These are phyloP conservation scores for Willisornis vidua DNA, from an alignment of 2,113 vertebrate species.

Conservation along the genomic window DNA sequence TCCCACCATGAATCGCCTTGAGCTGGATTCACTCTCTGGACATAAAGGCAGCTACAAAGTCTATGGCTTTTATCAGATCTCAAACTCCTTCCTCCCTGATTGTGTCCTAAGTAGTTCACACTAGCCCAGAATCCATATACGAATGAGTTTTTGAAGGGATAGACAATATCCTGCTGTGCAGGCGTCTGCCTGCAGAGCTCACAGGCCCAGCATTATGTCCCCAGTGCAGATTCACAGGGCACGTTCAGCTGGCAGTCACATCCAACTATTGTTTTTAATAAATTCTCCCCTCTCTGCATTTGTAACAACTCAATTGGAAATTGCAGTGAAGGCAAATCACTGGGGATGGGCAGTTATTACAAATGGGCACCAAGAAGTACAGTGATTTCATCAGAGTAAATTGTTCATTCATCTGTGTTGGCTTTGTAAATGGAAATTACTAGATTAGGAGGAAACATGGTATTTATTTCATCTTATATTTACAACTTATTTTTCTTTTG, in stretches of 20 bases:
- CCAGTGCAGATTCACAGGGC: background rate
- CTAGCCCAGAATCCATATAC: background rate
- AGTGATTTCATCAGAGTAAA: background rate
- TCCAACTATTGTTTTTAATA: background rate
- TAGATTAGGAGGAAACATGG: background rate
- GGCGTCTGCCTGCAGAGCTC: background rate
- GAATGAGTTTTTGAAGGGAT: background rate
- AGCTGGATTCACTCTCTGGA: background rate
- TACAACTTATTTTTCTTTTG: background rate
- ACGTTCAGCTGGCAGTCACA: background rate
- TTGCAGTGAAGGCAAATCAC: background rate
- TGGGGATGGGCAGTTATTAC: background rate
- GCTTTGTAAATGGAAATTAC: constrained; percentile 1
- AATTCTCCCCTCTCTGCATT: background rate
- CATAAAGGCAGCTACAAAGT: background rate
- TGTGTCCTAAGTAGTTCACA: background rate
- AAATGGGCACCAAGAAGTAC: background rate
- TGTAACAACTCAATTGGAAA: background rate
- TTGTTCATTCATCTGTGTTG: constrained; percentile 24
- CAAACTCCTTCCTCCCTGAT: background rate
- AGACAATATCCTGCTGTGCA: background rate
- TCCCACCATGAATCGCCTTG: background rate
- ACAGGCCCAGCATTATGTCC: rapidly evolving
- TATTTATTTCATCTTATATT: background rate
- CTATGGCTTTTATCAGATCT: background rate